Conservation (phyloP, 2,113 vertebrate genomes). For the Echinops telfairi region DNA sequence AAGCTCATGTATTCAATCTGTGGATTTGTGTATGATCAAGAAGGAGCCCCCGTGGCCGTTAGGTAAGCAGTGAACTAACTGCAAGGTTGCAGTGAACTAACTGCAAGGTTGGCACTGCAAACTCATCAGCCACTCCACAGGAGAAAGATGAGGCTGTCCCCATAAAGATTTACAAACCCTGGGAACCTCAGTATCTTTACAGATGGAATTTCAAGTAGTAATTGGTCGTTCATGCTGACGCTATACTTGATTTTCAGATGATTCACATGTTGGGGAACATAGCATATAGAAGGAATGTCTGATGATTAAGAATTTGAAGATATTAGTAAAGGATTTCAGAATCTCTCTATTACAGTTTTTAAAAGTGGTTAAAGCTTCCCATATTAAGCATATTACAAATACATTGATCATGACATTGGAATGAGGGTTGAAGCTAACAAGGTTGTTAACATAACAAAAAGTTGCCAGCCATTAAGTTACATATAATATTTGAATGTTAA, state of each 20-base stretch:
- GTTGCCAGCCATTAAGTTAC: not conserved
- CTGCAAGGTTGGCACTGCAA: too few species aligned
- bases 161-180: too few species aligned
- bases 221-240: not conserved
- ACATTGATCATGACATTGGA: conserved; percentile 38
- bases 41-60: too few species aligned
- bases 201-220: not conserved
- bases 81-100: too few species aligned
- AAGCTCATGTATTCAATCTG: not conserved
- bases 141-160: too few species aligned
- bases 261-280: not conserved
- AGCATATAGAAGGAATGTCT: not conserved
- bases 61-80: too few species aligned
- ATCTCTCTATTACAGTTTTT: not conserved
- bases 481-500: conserved; percentile 32
- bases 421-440: conserved; percentile 20
- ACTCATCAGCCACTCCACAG: too few species aligned
- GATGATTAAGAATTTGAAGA: conserved; percentile 26
- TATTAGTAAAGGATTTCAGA: conserved; percentile 39
- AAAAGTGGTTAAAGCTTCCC: conserved; percentile 26
- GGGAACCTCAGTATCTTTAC: not conserved
- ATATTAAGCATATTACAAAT: not conserved
- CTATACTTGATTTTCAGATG: not conserved
- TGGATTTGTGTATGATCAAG: not conserved
- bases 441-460: not conserved